These are phyloP conservation scores for Mesorhabditis spiculigera DNA, from an alignment of 2,888 invertebrate genomes.

Conservation along the genomic window DNA sequence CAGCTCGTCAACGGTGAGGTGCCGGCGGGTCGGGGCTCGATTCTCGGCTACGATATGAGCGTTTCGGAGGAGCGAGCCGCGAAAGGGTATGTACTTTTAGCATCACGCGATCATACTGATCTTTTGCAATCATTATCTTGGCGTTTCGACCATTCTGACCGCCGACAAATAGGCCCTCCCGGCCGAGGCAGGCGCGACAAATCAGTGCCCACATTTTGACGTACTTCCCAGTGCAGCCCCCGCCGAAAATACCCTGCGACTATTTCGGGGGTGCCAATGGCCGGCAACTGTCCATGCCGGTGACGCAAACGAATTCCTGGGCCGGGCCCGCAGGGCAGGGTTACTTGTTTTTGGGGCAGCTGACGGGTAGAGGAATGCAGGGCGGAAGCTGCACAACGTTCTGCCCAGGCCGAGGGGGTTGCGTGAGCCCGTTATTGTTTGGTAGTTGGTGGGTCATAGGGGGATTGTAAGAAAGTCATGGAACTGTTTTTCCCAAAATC, in stretches of 20 bases:
- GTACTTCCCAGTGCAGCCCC: too few relatives aligned
- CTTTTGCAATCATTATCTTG: too few relatives aligned
- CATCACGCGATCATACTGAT: neutral
- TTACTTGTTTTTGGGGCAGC: neutral
- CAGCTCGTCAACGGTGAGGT: neutral
- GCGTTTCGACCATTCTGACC: too few relatives aligned
- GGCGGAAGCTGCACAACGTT: neutral
- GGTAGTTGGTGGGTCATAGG: too few relatives aligned
- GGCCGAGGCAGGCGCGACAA: too few relatives aligned
- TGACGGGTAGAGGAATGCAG: neutral
- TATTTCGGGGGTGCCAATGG: conserved; percentile 9
- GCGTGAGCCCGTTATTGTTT: too few relatives aligned
- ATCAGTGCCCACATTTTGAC: too few relatives aligned
- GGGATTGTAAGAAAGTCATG: too few relatives aligned
- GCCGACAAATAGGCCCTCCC: too few relatives aligned
- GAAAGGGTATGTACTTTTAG: conserved; percentile 9
- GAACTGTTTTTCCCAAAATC: too few relatives aligned
- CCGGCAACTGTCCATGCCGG: conserved; percentile 4
- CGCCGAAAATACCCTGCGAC: neutral
- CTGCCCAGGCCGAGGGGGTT: too few relatives aligned
- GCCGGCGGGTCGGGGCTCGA: neutral
- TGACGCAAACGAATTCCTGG: neutral
- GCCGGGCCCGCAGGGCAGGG: neutral
- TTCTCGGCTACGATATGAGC: conserved; percentile 6
- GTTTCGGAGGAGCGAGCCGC: neutral